Evolutionary conservation across 2,888 invertebrate species (phyloP), one percentile per base, ranked within the genome.

Genomic region (Drosophila demipolita): DNA sequence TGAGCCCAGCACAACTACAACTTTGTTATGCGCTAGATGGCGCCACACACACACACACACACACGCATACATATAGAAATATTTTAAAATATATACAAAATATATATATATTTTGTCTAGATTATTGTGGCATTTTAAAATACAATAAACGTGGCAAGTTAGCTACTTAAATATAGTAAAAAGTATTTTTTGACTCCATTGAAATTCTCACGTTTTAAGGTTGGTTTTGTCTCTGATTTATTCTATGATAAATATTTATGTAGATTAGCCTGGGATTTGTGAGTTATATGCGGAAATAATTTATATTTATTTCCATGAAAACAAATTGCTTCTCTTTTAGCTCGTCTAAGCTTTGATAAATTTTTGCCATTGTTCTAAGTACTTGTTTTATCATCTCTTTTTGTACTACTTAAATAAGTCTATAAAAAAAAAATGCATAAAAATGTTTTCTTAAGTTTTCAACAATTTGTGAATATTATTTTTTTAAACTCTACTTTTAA

Each of bases 1-100:
- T 29, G 65, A 65, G 60, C 49, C 52, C 20, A 35, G 23, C 55
- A 17, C 68, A 48, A 53, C 45, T 71, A 61, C 59, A 66, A 59
- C 48, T 53, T 45, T 38, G 50, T 15, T 29, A 29, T 29, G 29
- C 29, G 29, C 29, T 29, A 29, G 29, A 29, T 29, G 64, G 53
- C 20, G 66, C 64, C 40, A 49, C 29, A 52, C 55, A 55, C 23
- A 45, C 45, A 20, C 45, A 20, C 20, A 17, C 54, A n/a, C 54
- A 20, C 12, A n/a, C 42, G 20, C 38, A 4, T 9, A 17, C 42
- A n/a, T 2, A 26, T 0, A 63, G 55, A 58, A 29, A 49, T 33
- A 61, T 63, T 69, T 77, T 35, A 73, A 77, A 77, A 23, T 45
- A 45, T 7, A 23, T 45, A 45, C 20, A 73, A 77, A 77, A 23